Base-by-base conservation (phyloP, 2,888 invertebrate species). In the Nemotelus pantherinus region DNA sequence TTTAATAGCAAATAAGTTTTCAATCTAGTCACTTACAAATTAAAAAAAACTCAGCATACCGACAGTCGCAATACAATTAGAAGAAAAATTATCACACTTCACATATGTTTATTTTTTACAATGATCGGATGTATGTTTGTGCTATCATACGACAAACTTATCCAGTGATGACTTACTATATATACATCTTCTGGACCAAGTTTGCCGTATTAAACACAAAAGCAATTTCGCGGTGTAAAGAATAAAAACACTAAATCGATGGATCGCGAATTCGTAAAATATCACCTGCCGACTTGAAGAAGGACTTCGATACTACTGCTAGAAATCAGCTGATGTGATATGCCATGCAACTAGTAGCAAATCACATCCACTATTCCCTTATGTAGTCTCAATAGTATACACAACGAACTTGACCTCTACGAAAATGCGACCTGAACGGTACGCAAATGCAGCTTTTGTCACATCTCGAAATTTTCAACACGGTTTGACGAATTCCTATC, bases 11-110 rank as follows among this genome's bases (percentile, higher is more conserved):
- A 41, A 25, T 64, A 87, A 86, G 86, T 86, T 85, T 86, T 86
- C 86, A 85, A 85, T 86, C 86, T 86, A 86, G 87, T 86, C 86
- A 86, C 87, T 85, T 43, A 63, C 10, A 3, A 4, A 60, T 76
- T 74, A 53, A 6, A 45, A 63, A 81, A 82, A 84, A 86, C 85
- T 70, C 84, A 86, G 86, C 82, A 85, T 82, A 82, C 86, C 86
- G 85, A 86, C 87, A 86, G 82, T 86, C 86, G 86, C 86, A 83
- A 83, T 86, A 84, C 84, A 86, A 86, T 85, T 86, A 85, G 85
- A 86, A 86, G 85, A 86, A 25, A 25, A 25, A 25, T 25, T 25
- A 25, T 25, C 25, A 25, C 25, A 25, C 25, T 25, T 25, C 25
- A 25, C 25, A 25, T 1, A 25, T 25, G 25, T 25, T 25, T 25